Conservation (phyloP, 2,888 invertebrate species). For the Stegana nigrithorax region DNA sequence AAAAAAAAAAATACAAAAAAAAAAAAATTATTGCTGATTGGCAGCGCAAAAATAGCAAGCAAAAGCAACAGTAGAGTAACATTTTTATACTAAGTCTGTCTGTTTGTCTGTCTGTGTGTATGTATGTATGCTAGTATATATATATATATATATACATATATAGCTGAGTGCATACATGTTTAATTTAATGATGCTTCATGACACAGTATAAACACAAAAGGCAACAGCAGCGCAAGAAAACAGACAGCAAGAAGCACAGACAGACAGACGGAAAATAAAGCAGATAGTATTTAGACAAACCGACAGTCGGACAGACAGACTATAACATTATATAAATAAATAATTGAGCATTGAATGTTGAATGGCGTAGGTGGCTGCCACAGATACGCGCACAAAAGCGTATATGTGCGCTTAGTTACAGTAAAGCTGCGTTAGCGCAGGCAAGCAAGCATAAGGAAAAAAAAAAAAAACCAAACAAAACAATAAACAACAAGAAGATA, state of each 20-base stretch:
- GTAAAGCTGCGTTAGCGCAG: too few species aligned
- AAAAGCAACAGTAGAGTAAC: too few species aligned
- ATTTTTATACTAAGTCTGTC: too few species aligned
- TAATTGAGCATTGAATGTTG: slow-evolving; percentile 6
- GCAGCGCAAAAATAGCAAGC: slow-evolving; percentile 22
- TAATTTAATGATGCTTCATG: slow-evolving; percentile 9
- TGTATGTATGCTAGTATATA: too few species aligned
- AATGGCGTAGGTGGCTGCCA: background rate
- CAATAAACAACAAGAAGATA: background rate
- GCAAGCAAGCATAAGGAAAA: too few species aligned
- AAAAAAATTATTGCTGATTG: slow-evolving; percentile 34
- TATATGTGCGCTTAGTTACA: background rate
- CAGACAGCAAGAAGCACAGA: too few species aligned
- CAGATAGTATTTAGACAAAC: slow-evolving; percentile 3
- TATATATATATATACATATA: background rate
- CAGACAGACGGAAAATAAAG: background rate
- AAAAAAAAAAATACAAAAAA: slow-evolving; percentile 12
- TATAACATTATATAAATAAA: slow-evolving; percentile 14
- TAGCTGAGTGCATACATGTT: background rate
- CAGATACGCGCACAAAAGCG: background rate
- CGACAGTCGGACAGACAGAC: background rate
- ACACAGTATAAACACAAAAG: background rate
- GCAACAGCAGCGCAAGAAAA: too few species aligned
- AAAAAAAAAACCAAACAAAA: background rate
- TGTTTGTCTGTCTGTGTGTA: too few species aligned